Base-by-base conservation (phyloP, 2,113 vertebrate species). In the Eulemur rufifrons region DNA sequence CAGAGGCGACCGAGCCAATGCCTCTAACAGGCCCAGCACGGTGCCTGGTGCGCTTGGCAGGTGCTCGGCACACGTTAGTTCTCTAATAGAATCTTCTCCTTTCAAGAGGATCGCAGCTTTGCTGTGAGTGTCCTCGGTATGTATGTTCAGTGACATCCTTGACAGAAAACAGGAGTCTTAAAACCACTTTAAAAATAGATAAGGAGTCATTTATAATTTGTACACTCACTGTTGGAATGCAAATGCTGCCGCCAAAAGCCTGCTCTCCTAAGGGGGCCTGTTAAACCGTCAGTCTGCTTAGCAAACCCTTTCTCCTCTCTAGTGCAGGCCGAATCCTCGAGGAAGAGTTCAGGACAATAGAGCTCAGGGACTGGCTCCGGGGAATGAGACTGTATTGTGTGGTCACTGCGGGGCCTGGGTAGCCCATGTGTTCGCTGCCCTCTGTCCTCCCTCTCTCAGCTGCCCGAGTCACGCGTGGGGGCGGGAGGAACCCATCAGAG, bases 141-240 rank as follows among this genome's bases (percentile, higher is more conserved):
- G 37, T 82, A 47, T 34, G 68, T 78, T 86, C 80, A 3, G 54
- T 86, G 95, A 94, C 93, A 89, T 80, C 66, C 95, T 27, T 89
- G 78, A 95, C 73, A 77, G 91, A 80, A 54, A 47, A 89, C 17
- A 91, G 93, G 92, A 96, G 93, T 23, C 90, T 94, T 93, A 93
- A 91, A 97, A 91, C 61, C 0, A 4, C 66, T 96, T 96, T 97
- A 92, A 96, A 95, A 96, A 94, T 94, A 95, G 97, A 86, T 45
- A 18, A 76, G 83, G 69, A 96, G 90, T 91, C 96, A 94, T 94
- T 95, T 96, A 76, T 88, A 96, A 88, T 93, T 64, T 97, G 97
- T 63, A 93, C 89, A 66, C 90, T 93, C 96, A 93, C 89, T 91
- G 94, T 88, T 82, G 63, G 50, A 83, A 96, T 95, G 92, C 92